Percentiles rank a stretch among this genome's conserved stretches.
phyloP scores from a whole-genome alignment of 2,797 vertebrate genomes.

The Lagodon rhomboides region DNA sequence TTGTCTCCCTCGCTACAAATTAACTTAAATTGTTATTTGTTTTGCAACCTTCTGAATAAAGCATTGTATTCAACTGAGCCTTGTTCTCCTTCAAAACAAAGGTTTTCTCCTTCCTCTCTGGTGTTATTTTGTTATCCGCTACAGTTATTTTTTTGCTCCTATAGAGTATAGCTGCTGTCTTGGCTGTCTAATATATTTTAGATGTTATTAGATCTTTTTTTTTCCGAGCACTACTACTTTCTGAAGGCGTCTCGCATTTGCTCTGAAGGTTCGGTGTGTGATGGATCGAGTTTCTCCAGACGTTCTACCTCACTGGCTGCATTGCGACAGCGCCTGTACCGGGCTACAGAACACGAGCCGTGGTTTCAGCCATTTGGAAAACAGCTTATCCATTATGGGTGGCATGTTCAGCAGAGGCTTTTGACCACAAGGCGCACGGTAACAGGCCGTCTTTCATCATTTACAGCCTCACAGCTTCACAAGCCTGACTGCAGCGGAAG shows the following conservation, averaged over 20 bases:
- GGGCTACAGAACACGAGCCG: slow-evolving; percentile 60
- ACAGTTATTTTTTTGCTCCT: not conserved
- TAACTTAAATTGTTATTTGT: slow-evolving; percentile 3
- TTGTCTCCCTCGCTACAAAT: slow-evolving; percentile 13
- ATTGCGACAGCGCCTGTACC: slow-evolving; percentile 49
- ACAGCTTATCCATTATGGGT: slow-evolving; percentile 76
- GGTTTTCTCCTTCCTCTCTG: slow-evolving; percentile 5
- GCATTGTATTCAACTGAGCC: not conserved
- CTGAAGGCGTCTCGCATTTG: slow-evolving; percentile 23
- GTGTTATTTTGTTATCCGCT: slow-evolving; percentile 8
- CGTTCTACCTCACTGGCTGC: slow-evolving; percentile 52
- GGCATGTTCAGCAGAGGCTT: slow-evolving; percentile 60
- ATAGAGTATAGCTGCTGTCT: not conserved
- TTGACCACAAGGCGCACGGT: slow-evolving; percentile 48
- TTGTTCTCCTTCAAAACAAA: slow-evolving; percentile 11
- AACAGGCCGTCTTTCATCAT: slow-evolving; percentile 67
- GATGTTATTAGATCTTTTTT: slow-evolving; percentile 33
- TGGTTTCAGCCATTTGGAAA: slow-evolving; percentile 72
- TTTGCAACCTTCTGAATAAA: slow-evolving; percentile 12
- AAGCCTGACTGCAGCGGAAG: slow-evolving; percentile 21
- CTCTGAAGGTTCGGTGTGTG: slow-evolving; percentile 33
- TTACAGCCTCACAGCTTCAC: slow-evolving; percentile 48
- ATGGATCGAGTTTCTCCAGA: slow-evolving; percentile 64
- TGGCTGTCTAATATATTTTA: slow-evolving; percentile 17
- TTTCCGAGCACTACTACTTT: slow-evolving; percentile 3